phyloP scores from a whole-genome alignment of 2,888 invertebrate genomes.

The Sinelater perroti region DNA sequence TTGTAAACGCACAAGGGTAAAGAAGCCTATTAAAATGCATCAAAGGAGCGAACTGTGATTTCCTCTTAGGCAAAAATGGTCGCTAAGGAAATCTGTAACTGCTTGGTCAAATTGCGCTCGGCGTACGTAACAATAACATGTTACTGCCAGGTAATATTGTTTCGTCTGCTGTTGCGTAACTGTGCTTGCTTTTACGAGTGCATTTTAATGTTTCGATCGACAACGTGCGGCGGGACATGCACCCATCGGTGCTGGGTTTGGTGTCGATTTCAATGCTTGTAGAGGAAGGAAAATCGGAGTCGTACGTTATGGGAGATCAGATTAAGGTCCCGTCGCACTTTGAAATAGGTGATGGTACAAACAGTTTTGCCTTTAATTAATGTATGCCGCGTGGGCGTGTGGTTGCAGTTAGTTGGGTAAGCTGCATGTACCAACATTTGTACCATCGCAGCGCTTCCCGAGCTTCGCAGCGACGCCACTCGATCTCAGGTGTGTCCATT shows the following conservation, averaged over 20 bases:
- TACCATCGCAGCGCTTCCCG: slow-evolving; percentile 48
- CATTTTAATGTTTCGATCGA: slow-evolving; percentile 17
- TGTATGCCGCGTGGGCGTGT: slow-evolving; percentile 33
- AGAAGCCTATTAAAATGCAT: slow-evolving; percentile 10
- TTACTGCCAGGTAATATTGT: slow-evolving; percentile 3
- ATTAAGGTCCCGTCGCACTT: too few species aligned
- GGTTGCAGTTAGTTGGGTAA: slow-evolving; percentile 44
- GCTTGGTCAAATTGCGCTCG: too few species aligned
- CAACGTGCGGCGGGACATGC: background rate
- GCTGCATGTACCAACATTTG: slow-evolving; percentile 52
- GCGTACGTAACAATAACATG: slow-evolving; percentile 7
- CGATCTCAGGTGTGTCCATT: slow-evolving; percentile 56
- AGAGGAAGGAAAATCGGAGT: too few species aligned
- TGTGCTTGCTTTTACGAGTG: slow-evolving; percentile 15
- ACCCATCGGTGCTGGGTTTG: background rate
- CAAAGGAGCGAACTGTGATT: too few species aligned
- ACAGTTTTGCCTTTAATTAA: slow-evolving; percentile 23
- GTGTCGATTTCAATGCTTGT: background rate
- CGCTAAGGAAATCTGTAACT: too few species aligned
- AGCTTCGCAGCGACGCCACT: slow-evolving; percentile 56
- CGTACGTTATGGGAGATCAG: too few species aligned
- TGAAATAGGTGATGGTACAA: slow-evolving; percentile 18
- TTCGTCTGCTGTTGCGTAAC: slow-evolving; percentile 6
- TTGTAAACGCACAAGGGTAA: slow-evolving; percentile 10
- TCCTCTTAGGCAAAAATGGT: too few species aligned